Evolutionary conservation across 2,888 invertebrate genomes (phyloP), one percentile per base, ranked within the genome.

Genomic region (Chloromyia formosa): DNA sequence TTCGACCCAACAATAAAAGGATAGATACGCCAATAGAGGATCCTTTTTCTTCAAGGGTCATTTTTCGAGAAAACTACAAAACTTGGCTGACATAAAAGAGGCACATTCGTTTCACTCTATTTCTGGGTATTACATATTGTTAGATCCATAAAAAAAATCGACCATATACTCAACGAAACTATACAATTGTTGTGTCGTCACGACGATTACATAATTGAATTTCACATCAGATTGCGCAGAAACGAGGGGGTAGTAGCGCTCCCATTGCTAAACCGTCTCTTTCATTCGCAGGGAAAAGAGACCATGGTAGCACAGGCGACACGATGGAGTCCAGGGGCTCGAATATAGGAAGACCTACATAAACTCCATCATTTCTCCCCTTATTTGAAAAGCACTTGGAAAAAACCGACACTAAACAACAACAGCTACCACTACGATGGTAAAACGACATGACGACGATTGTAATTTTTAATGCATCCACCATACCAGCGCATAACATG

Each of bases 121-220:
- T 49, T 49, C 27, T 35, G 27, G 49, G 49, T 49, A 35, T n/a
- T 49, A 49, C 4, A 49, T 49, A 12, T 49, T 5, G 27, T 35
- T 35, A 35, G 7, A 49, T 49, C 16, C 12, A n/a, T 49, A 10
- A 49, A 49, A 49, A n/a, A n/a, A 12, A 49, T 42, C 49, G 16
- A 2, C 2, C 2, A 49, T 49, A 49, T 49, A 49, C 12, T 49
- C 12, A 49, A 49, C 49, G 49, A n/a, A 35, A 35, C 27, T 35
- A 35, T 35, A 35, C 49, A 27, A 61, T 27, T 61, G 60, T 42
- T 64, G 27, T 35, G 62, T 18, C 62, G 62, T 42, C 69, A 56
- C 10, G 35, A 54, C 27, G 27, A 54, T 69, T 69, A 69, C 54
- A 27, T 69, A 69, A 69, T 69, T 69, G 27, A 69, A 69, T 54